Conservation (phyloP, 1,140 invertebrate species). For the Eufriesea mexicana region DNA sequence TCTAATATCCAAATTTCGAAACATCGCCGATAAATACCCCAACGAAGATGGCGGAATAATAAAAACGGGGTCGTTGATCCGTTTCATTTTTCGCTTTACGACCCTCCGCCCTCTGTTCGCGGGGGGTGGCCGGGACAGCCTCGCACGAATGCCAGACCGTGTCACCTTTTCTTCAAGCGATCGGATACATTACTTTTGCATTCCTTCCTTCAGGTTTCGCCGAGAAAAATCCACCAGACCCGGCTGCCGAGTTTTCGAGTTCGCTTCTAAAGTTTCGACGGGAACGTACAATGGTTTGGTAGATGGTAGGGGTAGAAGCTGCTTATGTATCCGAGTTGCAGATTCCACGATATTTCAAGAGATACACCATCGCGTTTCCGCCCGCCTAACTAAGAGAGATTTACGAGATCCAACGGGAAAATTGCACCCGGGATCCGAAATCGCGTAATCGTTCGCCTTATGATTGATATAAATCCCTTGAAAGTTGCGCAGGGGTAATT, state of each 20-base stretch:
- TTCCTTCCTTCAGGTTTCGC: not conserved
- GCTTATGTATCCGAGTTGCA: constrained; percentile 7
- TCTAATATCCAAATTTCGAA: too few species aligned
- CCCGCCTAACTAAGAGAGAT: constrained; percentile 6
- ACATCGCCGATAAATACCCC: too few species aligned
- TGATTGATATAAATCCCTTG: not conserved
- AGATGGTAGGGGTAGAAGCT: not conserved
- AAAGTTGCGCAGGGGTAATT: not conserved
- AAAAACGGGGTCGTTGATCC: not conserved
- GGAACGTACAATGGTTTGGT: too few species aligned
- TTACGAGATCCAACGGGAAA: constrained; percentile 24
- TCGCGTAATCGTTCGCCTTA: constrained; percentile 7
- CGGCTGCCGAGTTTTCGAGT: not conserved
- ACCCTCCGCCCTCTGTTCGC: not conserved
- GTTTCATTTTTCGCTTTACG: constrained; percentile 4
- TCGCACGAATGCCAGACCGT: not conserved
- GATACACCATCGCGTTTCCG: constrained; percentile 5
- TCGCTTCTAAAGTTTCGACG: not conserved
- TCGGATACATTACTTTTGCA: not conserved
- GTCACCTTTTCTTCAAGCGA: not conserved
- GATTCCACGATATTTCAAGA: constrained; percentile 33
- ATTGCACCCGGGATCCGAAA: constrained; percentile 14
- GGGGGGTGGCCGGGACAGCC: too few species aligned
- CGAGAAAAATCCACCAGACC: not conserved
- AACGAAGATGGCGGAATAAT: too few species aligned